Conservation (phyloP, 2,888 invertebrate species). For the Catocala fraxini region DNA sequence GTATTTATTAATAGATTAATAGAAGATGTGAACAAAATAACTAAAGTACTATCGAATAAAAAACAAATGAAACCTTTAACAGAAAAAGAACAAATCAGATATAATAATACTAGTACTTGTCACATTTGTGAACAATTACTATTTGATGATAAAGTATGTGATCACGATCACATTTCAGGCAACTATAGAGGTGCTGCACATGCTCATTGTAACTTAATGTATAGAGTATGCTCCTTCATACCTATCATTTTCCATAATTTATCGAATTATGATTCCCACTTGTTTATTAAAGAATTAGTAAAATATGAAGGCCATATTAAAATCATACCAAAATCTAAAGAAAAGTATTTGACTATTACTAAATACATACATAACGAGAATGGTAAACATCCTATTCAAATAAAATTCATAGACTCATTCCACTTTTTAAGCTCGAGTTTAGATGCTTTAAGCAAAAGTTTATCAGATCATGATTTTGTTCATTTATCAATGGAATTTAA, state of each 20-base stretch:
- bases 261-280: constrained; percentile 40
- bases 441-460: constrained; percentile 4
- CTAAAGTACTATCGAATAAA: constrained; percentile 8
- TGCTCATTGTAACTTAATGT: constrained; percentile 32
- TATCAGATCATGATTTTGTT: neutral
- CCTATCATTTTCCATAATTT: constrained; percentile 47
- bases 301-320: constrained; percentile 30
- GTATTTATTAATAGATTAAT: too few relatives aligned
- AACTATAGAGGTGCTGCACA: constrained; percentile 35
- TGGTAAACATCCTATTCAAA: neutral
- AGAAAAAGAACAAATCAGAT: neutral
- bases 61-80: constrained; percentile 10
- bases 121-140: constrained; percentile 20
- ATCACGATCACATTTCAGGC: constrained; percentile 27
- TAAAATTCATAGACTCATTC: constrained; percentile 10
- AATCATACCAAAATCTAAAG: constrained; percentile 39
- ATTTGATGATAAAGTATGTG: constrained; percentile 15
- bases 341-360: constrained; percentile 32
- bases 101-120: constrained; percentile 13
- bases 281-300: constrained; percentile 37
- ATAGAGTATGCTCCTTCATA: constrained; percentile 34
- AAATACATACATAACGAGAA: constrained; percentile 8
- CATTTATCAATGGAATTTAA: neutral
- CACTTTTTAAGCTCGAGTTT: constrained; percentile 2
- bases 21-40: too few relatives aligned